These are phyloP conservation scores for Alauda arvensis DNA, from an alignment of 2,797 vertebrate species.

Conservation along the genomic window DNA sequence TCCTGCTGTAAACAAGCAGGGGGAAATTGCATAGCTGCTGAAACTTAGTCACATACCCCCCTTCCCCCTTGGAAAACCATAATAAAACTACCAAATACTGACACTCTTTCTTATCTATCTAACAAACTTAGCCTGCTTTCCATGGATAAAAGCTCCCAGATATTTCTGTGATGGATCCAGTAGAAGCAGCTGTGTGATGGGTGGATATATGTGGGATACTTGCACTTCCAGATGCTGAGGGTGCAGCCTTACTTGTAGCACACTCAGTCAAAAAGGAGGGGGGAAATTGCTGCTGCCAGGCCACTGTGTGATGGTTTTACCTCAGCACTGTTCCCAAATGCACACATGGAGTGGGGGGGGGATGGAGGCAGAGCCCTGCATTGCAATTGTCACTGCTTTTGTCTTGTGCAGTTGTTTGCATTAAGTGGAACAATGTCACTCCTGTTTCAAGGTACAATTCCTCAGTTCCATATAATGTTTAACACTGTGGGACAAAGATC, in stretches of 20 bases:
- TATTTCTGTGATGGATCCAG: background rate
- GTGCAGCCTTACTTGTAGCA: background rate
- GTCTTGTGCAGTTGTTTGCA: background rate
- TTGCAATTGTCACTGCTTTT: background rate
- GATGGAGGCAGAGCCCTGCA: background rate
- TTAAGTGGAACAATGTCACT: background rate
- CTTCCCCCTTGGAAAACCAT: background rate
- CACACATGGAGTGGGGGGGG: accelerated
- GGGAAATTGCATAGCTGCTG: constrained; percentile 9
- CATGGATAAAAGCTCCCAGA: background rate
- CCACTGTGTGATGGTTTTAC: background rate
- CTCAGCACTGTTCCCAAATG: background rate
- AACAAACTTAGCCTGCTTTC: background rate
- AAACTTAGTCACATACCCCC: background rate
- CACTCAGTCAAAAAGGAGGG: background rate
- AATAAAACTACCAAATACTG: background rate
- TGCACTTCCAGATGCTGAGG: background rate
- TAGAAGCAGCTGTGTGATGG: background rate
- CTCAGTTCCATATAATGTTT: background rate
- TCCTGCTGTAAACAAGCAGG: constrained; percentile 11
- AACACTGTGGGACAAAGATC: background rate
- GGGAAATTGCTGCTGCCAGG: background rate
- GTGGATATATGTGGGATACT: background rate
- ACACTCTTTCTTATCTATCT: background rate
- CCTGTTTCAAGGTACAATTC: background rate